Conservation (phyloP, 1,140 invertebrate species). For the Muscidifurax raptorellus region DNA sequence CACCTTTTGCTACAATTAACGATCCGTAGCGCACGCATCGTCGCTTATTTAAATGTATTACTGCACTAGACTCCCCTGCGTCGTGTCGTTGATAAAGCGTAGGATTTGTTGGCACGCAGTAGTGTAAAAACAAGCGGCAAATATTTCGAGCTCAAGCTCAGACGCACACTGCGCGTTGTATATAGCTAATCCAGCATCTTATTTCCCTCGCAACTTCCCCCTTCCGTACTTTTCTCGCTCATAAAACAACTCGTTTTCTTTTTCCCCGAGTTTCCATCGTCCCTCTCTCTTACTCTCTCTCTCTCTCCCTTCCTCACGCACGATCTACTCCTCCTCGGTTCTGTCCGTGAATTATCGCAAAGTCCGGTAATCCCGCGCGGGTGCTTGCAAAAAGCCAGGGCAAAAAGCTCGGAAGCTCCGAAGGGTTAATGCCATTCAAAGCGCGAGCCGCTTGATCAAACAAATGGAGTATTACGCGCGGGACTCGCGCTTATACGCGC, state of each 20-base stretch:
- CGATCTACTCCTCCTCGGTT: not conserved
- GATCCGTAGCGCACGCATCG: no score
- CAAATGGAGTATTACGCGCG: constrained; percentile 62
- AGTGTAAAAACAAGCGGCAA: no score
- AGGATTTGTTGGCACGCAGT: not conserved
- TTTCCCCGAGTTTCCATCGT: not conserved
- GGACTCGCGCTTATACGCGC: constrained; percentile 48
- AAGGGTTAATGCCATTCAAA: constrained; percentile 61
- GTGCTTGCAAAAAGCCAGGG: constrained; percentile 52
- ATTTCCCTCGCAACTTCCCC: not conserved
- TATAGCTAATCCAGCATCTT: not conserved
- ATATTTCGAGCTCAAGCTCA: no score
- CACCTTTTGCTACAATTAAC: not conserved
- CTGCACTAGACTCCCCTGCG: not conserved
- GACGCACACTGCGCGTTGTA: no score
- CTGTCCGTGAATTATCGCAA: constrained; percentile 54
- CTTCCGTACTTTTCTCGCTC: not conserved
- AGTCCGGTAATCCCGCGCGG: constrained; percentile 57
- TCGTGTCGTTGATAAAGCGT: not conserved
- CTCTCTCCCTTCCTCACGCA: not conserved
- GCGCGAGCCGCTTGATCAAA: constrained; percentile 62
- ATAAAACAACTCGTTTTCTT: not conserved
- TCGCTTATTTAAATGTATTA: not conserved
- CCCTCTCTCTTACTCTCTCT: not conserved
- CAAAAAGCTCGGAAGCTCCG: constrained; percentile 55